Percentiles rank a stretch among this genome's conserved stretches.
These are phyloP conservation scores for Pelosia muscerda DNA, from an alignment of 2,888 invertebrate genomes.

Conservation along the genomic window DNA sequence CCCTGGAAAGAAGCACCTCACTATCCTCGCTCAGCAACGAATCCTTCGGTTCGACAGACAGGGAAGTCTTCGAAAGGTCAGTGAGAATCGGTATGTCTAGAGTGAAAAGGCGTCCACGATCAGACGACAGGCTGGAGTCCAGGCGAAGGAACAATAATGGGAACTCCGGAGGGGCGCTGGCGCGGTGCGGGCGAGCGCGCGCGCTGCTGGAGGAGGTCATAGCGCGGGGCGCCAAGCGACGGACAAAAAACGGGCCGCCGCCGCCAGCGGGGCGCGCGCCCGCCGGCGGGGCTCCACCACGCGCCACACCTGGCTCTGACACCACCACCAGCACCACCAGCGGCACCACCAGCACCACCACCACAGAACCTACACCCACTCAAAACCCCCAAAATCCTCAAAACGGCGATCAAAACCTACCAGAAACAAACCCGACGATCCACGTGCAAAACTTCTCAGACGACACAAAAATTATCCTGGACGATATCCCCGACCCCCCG, in stretches of 20 bases:
- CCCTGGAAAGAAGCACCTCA: conserved; percentile 47
- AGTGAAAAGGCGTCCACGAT: conserved; percentile 55
- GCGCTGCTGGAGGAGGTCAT: conserved; percentile 89
- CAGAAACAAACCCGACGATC: conserved; percentile 29
- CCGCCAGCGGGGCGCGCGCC: conserved; percentile 90
- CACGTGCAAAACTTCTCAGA: conserved; percentile 34
- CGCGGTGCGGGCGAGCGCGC: conserved; percentile 49
- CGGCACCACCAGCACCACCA: conserved; percentile 50
- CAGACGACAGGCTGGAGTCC: conserved; percentile 60
- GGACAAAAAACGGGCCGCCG: conserved; percentile 91
- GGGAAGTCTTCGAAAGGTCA: conserved; percentile 91
- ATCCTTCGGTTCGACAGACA: conserved; percentile 88
- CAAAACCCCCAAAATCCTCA: background rate
- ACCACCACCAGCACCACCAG: conserved; percentile 50
- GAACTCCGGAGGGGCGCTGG: conserved; percentile 28
- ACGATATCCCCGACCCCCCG: conserved; percentile 53
- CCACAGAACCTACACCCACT: background rate
- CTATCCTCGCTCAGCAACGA: conserved; percentile 78
- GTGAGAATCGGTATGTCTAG: conserved; percentile 91
- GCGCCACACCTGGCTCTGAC: conserved; percentile 77
- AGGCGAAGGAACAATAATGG: conserved; percentile 45
- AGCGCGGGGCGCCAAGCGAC: conserved; percentile 81
- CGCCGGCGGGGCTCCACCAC: conserved; percentile 76
- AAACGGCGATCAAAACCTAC: background rate
- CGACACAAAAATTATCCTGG: background rate